phyloP scores from a whole-genome alignment of 2,888 invertebrate genomes.

The Danaus chrysippus region DNA sequence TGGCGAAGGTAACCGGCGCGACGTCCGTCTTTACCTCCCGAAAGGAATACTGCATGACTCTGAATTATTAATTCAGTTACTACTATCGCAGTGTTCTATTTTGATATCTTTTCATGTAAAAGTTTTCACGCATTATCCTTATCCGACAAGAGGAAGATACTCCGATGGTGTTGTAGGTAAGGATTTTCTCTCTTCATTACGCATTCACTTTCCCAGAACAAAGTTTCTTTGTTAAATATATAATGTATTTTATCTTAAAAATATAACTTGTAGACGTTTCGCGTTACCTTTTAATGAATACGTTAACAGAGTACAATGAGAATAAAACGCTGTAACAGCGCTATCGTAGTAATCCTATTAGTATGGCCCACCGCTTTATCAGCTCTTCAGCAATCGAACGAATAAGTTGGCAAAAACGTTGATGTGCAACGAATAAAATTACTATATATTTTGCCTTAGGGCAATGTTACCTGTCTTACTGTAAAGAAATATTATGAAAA shows the following conservation, averaged over 20 bases:
- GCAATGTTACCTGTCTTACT: constrained; percentile 2
- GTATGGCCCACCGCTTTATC: constrained; percentile 1
- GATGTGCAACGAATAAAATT: constrained; percentile 5
- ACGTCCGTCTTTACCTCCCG: not conserved
- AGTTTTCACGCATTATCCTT: not conserved
- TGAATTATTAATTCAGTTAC: constrained; percentile 6
- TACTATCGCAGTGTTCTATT: constrained; percentile 1
- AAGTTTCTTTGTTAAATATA: not conserved
- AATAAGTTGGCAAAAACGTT: not conserved
- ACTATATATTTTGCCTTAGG: not conserved
- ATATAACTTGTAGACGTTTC: not conserved
- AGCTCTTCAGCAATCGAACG: constrained; percentile 5
- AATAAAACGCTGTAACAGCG: not conserved
- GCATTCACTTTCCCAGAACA: not conserved
- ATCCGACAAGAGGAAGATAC: too few species aligned
- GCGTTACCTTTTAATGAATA: constrained; percentile 1
- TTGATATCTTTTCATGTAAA: not conserved
- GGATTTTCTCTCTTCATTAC: too few species aligned
- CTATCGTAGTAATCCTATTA: constrained; percentile 5
- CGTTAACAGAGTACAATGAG: constrained; percentile 2
- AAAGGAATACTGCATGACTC: constrained; percentile 7
- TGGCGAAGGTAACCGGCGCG: not conserved
- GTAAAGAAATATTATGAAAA: not conserved
- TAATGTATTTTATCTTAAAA: not conserved
- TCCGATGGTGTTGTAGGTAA: too few species aligned